These are phyloP conservation scores for Myathropa florea DNA, from an alignment of 2,888 invertebrate species.

Conservation along the genomic window DNA sequence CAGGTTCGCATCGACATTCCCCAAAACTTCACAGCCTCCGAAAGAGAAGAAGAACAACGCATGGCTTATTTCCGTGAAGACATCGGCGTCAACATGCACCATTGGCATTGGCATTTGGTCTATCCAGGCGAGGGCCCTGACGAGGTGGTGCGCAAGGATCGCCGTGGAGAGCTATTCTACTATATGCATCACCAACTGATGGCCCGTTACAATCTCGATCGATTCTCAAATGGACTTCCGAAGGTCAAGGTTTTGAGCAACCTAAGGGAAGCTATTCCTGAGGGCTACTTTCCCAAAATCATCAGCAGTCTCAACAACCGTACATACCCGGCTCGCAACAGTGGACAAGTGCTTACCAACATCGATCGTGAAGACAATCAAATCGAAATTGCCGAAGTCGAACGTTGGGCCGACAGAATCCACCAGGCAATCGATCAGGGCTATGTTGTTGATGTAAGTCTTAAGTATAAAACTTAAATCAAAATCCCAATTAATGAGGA, in stretches of 20 bases:
- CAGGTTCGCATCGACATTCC: conserved; percentile 84
- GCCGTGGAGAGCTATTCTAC: conserved; percentile 88
- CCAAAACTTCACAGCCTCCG: conserved; percentile 87
- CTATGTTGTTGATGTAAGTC: conserved; percentile 83
- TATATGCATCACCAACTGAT: conserved; percentile 87
- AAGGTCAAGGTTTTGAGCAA: conserved; percentile 85
- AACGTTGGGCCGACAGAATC: conserved; percentile 88
- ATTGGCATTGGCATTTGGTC: conserved; percentile 96
- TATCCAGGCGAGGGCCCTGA: conserved; percentile 87
- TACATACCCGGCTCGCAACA: conserved; percentile 87
- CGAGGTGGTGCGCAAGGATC: conserved; percentile 86
- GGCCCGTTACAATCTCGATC: conserved; percentile 88
- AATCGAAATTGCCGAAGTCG: conserved; percentile 83
- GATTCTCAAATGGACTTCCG: conserved; percentile 87
- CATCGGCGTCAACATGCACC: conserved; percentile 91
- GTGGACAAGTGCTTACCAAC: conserved; percentile 84
- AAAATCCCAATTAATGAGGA: background rate
- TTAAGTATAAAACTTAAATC: background rate
- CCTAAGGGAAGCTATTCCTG: conserved; percentile 86
- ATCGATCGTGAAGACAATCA: conserved; percentile 85
- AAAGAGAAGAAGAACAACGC: conserved; percentile 89
- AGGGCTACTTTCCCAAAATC: conserved; percentile 92
- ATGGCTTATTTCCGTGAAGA: conserved; percentile 93
- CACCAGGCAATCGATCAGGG: conserved; percentile 89
- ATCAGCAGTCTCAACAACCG: conserved; percentile 86